These are phyloP conservation scores for Gambusia holbrooki DNA, from an alignment of 2,113 vertebrate species.

Conservation along the genomic window DNA sequence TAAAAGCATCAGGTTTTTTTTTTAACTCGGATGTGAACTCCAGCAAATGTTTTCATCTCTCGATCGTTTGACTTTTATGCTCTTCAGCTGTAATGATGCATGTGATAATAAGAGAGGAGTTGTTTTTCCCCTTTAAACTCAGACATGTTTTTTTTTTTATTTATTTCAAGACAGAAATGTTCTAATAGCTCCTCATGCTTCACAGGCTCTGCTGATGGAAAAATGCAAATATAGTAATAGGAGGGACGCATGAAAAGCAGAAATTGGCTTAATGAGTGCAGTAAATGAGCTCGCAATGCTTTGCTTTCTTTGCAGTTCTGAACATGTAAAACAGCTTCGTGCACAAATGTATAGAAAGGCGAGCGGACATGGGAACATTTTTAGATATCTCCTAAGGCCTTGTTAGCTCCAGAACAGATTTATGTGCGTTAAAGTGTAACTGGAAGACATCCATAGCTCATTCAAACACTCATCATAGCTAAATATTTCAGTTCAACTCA, in stretches of 20 bases:
- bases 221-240: slow-evolving; percentile 44
- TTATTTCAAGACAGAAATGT: slow-evolving; percentile 16
- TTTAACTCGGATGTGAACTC: slow-evolving; percentile 32
- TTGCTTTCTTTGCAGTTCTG: slow-evolving; percentile 17
- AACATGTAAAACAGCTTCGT: slow-evolving; percentile 33
- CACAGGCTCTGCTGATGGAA: slow-evolving; percentile 41
- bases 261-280: slow-evolving; percentile 45
- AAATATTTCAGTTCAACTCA: too few species aligned
- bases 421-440: slow-evolving; percentile 38
- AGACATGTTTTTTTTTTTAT: slow-evolving; percentile 16
- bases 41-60: slow-evolving; percentile 19
- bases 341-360: slow-evolving; percentile 38
- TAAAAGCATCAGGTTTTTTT: not conserved
- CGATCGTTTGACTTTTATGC: slow-evolving; percentile 37
- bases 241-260: slow-evolving; percentile 23
- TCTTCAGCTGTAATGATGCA: slow-evolving; percentile 38
- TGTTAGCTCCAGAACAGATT: slow-evolving; percentile 63
- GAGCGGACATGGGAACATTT: slow-evolving; percentile 38
- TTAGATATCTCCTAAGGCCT: slow-evolving; percentile 67
- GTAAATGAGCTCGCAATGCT: slow-evolving; percentile 25
- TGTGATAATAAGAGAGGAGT: slow-evolving; percentile 38
- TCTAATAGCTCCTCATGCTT: slow-evolving; percentile 49
- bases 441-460: slow-evolving; percentile 24
- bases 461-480: not conserved
- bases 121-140: slow-evolving; percentile 22